Conservation (phyloP, 2,888 invertebrate genomes). For the Torymus auratus region DNA sequence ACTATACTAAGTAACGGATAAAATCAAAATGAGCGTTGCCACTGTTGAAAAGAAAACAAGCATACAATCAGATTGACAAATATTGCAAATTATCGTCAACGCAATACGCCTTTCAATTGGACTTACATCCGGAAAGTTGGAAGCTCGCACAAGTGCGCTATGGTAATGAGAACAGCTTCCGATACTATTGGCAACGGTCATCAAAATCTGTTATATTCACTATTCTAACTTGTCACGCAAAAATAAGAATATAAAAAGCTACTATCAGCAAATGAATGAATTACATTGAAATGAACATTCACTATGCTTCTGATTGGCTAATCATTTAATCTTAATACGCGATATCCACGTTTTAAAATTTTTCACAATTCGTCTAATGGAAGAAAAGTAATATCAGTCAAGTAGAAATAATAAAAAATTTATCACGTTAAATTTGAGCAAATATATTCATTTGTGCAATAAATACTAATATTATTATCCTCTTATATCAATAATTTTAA, state of each 20-base stretch:
- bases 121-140: conserved; percentile 26
- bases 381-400: no score
- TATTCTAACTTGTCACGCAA: conserved; percentile 1
- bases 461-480: no score
- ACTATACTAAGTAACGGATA: conserved; percentile 18
- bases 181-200: conserved; percentile 7
- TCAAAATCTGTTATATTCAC: not conserved
- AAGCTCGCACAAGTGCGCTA: not conserved
- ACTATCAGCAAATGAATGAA: not conserved
- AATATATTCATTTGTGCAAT: no score
- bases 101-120: conserved; percentile 28
- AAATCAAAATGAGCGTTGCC: conserved; percentile 45
- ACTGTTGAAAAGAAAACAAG: conserved; percentile 2
- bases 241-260: conserved; percentile 43
- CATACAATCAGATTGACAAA: conserved; percentile 23
- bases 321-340: no score
- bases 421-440: no score
- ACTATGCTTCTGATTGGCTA: no score
- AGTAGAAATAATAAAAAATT: no score
- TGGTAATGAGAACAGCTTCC: not conserved
- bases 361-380: no score
- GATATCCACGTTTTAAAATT: no score
- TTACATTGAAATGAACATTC: not conserved
- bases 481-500: conserved; percentile 14
- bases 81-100: conserved; percentile 38